Base-by-base conservation (phyloP, 2,888 invertebrate genomes). In the Melolontha melolontha region DNA sequence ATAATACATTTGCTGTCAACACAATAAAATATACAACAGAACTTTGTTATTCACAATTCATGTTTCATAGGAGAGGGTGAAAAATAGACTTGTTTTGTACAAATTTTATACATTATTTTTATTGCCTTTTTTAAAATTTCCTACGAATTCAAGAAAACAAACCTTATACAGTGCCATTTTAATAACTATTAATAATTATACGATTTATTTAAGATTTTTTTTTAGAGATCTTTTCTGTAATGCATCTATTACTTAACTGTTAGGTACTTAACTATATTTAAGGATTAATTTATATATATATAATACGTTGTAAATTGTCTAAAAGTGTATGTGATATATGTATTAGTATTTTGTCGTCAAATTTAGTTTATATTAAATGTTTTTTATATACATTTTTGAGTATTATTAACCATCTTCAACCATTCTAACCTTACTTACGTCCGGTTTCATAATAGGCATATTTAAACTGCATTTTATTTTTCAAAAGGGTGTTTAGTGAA, bases 31-130 rank as follows among this genome's bases (percentile, higher is more conserved):
- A 57, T 27, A 27, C 17, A 2, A 22, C n/a, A 44, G 12, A 16
- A 8, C 14, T 57, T 22, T 27, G 42, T 44, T 50, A 42, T 42
- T 34, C 51, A 64, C 16, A 64, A 42, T 42, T 34, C 51, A 64
- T 11, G 51, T 49, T 51, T 55, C 59, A 71, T 73, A 73, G 73
- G 73, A 73, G 73, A 73, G 73, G 72, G 73, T 71, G 67, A 68
- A 64, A 69, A 66, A 73, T 70, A 73, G 73, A 73, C 73, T 72
- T 70, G 42, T 59, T 62, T 63, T 50, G 55, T 47, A 49, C 50
- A 66, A 54, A 54, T 41, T 57, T 66, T 66, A 14, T 54, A 66
- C 29, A 16, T 47, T 47, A 16, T 47, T 47, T 14, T 47, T 47
- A 47, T 40, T 39, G 40, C 11, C 55, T 55, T 41, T 41, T 50